Evolutionary conservation across 2,797 vertebrate genomes (phyloP), one percentile per base, ranked within the genome.

Genomic region (Phataginus tetradactyla): DNA sequence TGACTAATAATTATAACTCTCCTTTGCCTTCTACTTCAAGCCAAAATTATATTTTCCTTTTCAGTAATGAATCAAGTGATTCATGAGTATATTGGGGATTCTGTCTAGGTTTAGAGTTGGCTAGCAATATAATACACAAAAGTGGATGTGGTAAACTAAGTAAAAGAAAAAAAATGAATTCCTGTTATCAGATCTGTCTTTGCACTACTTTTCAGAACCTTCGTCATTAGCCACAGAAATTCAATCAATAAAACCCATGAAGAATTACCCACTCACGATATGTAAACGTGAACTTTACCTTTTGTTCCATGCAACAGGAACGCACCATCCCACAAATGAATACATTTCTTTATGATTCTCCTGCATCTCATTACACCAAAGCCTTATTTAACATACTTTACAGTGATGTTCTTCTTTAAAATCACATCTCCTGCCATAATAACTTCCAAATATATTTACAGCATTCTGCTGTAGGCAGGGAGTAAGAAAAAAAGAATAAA

Each of bases 31-130:
- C 42, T 57, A 95, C 94, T 88, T 88, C 91, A 95, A 80, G 23
- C 78, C 57, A 86, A 94, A 66, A 69, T 85, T 72, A 85, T 49
- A 77, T 77, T 69, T 96, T 78, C 64, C 63, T 64, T 85, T 94
- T 88, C 63, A 92, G 32, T 81, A 94, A 94, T 72, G 64, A 94
- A 95, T 95, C 88, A 97, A 90, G 29, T 81, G 71, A 96, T 96
- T 95, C 77, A 86, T 68, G 32, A 86, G 81, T 90, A 92, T 80
- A 86, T 3, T 92, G 72, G 72, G 84, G 77, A 88, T 95, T 95
- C 55, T 84, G 37, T 45, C 42, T 75, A 75, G 71, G 21, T 79
- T 88, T 72, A 81, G 18, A 86, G 17, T 72, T 95, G 84, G 84
- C 86, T 59, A 90, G 85, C 61, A 95, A 75, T 64, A 90, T 49